phyloP scores from a whole-genome alignment of 1,140 invertebrate genomes.

The Samia ricini region DNA sequence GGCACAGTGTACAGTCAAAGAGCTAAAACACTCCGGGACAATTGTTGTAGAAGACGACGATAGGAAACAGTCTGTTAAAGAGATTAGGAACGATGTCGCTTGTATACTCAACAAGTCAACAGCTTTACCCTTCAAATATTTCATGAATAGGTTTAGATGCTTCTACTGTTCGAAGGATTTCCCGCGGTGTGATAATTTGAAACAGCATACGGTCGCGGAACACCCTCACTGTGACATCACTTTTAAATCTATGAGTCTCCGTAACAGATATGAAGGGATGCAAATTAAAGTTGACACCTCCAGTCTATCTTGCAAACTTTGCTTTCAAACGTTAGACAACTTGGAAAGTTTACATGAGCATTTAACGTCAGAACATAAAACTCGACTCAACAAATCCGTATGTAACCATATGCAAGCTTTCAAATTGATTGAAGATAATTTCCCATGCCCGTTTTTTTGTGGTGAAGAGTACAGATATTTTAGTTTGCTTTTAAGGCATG shows the following conservation, averaged over 20 bases:
- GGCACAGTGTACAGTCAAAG: constrained; percentile 25
- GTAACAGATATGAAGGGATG: constrained; percentile 40
- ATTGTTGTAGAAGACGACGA: constrained; percentile 19
- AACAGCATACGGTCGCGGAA: constrained; percentile 39
- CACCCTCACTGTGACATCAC: constrained; percentile 51
- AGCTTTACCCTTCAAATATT: constrained; percentile 56
- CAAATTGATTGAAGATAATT: constrained; percentile 49
- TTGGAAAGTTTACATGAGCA: constrained; percentile 44
- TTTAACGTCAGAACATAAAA: constrained; percentile 45
- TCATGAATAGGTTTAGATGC: constrained; percentile 54
- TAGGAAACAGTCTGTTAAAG: constrained; percentile 32
- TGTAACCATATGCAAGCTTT: constrained; percentile 42
- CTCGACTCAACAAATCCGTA: constrained; percentile 35
- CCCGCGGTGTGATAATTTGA: constrained; percentile 38
- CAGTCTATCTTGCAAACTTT: constrained; percentile 51
- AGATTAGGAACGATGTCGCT: constrained; percentile 49
- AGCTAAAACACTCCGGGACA: constrained; percentile 11
- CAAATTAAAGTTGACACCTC: constrained; percentile 54
- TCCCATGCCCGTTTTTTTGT: constrained; percentile 47
- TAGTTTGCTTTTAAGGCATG: constrained; percentile 46
- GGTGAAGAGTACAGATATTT: constrained; percentile 47
- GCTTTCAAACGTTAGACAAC: constrained; percentile 33
- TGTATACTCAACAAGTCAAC: constrained; percentile 57
- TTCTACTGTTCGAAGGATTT: constrained; percentile 63
- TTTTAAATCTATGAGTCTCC: constrained; percentile 44